A percentile compares a stretch with the other conserved stretches of the same genome.
Evolutionary conservation across 2,888 invertebrate species (phyloP).

Genomic region (Pachycephus smyrnensis): DNA sequence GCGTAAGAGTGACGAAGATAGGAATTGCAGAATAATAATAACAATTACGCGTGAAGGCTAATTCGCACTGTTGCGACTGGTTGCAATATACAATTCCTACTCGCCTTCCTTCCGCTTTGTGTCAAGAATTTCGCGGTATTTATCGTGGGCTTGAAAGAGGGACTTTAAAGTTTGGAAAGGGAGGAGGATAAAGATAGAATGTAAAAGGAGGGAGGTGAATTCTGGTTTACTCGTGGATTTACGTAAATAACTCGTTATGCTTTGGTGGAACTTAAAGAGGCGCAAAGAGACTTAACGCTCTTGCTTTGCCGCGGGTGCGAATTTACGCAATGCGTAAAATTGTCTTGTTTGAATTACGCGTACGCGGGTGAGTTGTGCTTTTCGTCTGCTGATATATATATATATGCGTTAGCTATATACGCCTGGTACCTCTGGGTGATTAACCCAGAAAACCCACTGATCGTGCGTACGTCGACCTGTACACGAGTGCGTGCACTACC

Average conservation of each 20-base stretch:
- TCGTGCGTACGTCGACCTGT: conserved; percentile 46
- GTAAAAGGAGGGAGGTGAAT: not conserved
- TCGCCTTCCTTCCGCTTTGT: not conserved
- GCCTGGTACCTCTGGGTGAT: conserved; percentile 32
- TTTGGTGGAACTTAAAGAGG: not conserved
- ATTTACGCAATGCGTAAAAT: conserved; percentile 1
- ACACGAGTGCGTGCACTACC: conserved; percentile 5
- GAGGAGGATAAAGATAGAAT: not conserved
- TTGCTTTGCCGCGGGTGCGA: not conserved
- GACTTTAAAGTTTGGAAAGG: too few species aligned
- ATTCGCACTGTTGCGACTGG: not conserved
- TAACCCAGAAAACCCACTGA: conserved; percentile 51
- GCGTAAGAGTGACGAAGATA: not conserved
- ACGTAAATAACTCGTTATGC: conserved; percentile 1
- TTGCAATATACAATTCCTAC: not conserved
- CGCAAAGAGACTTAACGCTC: not conserved
- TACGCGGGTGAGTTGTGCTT: not conserved
- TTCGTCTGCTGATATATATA: not conserved
- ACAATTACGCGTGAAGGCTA: not conserved
- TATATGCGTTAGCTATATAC: not conserved
- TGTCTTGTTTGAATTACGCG: not conserved
- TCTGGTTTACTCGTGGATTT: not conserved
- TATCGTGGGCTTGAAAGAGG: not conserved
- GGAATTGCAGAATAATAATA: not conserved
- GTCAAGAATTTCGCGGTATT: not conserved